These are phyloP conservation scores for Carterocephalus palaemon DNA, from an alignment of 2,888 invertebrate species.

Conservation along the genomic window DNA sequence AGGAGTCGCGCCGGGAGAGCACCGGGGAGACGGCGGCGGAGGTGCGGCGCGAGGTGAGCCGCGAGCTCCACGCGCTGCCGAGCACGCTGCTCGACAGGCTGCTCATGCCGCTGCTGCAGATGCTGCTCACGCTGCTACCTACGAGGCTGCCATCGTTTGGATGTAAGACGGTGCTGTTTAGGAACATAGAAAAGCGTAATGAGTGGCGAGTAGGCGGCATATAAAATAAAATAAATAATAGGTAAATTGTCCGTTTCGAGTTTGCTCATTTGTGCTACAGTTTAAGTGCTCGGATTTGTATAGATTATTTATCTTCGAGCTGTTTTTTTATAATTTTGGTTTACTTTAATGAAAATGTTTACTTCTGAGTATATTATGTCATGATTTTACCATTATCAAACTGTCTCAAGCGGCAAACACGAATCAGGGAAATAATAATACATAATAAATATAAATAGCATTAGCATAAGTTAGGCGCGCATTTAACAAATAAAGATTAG, in stretches of 20 bases:
- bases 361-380: too few species aligned
- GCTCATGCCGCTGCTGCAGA: conserved; percentile 79
- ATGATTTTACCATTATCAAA: too few species aligned
- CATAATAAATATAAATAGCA: not conserved
- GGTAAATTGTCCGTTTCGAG: too few species aligned
- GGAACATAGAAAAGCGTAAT: conserved; percentile 26
- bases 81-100: conserved; percentile 71
- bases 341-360: too few species aligned
- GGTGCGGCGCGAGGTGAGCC: conserved; percentile 78
- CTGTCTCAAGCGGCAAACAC: too few species aligned
- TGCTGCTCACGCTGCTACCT: conserved; percentile 82
- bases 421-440: not conserved
- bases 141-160: conserved; percentile 90
- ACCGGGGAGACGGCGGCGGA: conserved; percentile 75
- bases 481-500: not conserved
- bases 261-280: too few species aligned
- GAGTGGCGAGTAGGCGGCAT: conserved; percentile 16
- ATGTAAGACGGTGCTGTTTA: conserved; percentile 88
- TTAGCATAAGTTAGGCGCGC: not conserved
- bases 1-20: conserved; percentile 87
- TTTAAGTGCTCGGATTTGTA: too few species aligned
- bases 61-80: conserved; percentile 82
- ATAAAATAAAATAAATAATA: not conserved
- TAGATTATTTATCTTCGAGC: too few species aligned
- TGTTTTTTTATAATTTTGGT: too few species aligned